Percentiles rank a stretch among this genome's conserved stretches.
These are phyloP conservation scores for Polypterus bichir DNA, from an alignment of 2,113 vertebrate genomes.

Conservation along the genomic window DNA sequence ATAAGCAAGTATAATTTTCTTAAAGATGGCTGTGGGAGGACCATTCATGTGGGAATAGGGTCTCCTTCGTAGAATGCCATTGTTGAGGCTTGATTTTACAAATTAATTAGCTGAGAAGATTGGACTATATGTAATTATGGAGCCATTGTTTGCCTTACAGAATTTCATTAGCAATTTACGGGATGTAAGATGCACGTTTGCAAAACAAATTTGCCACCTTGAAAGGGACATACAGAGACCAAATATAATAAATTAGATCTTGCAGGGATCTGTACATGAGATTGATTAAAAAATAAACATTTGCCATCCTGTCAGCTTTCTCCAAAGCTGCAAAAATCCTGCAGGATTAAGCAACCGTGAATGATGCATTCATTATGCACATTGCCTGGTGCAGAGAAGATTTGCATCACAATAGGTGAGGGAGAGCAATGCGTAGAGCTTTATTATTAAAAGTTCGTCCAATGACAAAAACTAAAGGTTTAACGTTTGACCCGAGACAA, in stretches of 20 bases:
- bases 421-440: too few relatives aligned
- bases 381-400: too few relatives aligned
- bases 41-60: not conserved
- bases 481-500: too few relatives aligned
- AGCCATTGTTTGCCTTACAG: not conserved
- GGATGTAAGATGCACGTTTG: not conserved
- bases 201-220: not conserved
- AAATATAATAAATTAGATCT: slow-evolving; percentile 1
- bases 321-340: not conserved
- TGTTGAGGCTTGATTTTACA: not conserved
- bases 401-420: too few relatives aligned
- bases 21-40: too few relatives aligned
- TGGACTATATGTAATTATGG: slow-evolving; percentile 1
- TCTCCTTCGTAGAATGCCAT: not conserved
- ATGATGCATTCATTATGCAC: too few relatives aligned
- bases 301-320: not conserved
- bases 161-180: slow-evolving; percentile 1
- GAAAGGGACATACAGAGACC: not conserved
- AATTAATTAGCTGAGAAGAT: slow-evolving; percentile 1
- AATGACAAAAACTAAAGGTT: too few relatives aligned
- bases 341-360: too few relatives aligned
- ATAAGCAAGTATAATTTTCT: too few relatives aligned
- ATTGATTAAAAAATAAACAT: slow-evolving; percentile 4
- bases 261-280: not conserved
- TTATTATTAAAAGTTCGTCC: too few relatives aligned